A percentile compares a stretch with the other conserved stretches of the same genome.
These are phyloP conservation scores for Turritopsis dohrnii DNA, from an alignment of 30 jellyfish, hydroid and myxozoan genomes.

Conservation along the genomic window DNA sequence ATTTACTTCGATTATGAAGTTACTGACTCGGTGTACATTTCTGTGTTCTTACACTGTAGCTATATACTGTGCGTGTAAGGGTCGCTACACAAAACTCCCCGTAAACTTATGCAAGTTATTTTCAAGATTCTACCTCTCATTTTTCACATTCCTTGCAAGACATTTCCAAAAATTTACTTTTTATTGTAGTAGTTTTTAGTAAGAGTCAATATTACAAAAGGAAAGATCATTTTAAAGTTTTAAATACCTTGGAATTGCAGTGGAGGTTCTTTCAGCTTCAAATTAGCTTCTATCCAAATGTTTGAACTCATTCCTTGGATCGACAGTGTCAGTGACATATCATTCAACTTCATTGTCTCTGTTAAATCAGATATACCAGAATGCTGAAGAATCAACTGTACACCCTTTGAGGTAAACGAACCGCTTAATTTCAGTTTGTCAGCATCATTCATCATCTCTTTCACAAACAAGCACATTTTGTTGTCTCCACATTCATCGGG, in stretches of 20 bases:
- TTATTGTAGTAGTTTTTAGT: too few relatives aligned
- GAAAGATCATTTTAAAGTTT: too few relatives aligned
- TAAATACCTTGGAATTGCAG: constrained; percentile 47
- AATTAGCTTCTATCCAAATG: constrained; percentile 41
- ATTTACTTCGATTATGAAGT: too few relatives aligned
- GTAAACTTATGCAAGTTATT: too few relatives aligned
- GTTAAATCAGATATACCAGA: constrained; percentile 45
- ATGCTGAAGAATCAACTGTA: constrained; percentile 42
- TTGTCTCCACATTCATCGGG: constrained; percentile 77
- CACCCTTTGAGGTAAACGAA: constrained; percentile 45
- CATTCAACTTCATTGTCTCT: constrained; percentile 31
- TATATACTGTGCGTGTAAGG: too few relatives aligned
- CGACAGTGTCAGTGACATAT: constrained; percentile 33
- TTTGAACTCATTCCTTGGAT: constrained; percentile 45
- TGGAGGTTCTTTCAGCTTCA: constrained; percentile 39
- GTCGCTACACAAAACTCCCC: too few relatives aligned
- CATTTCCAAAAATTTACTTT: too few relatives aligned
- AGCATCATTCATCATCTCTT: constrained; percentile 42
- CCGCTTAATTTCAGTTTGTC: constrained; percentile 50
- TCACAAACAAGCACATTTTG: constrained; percentile 51
- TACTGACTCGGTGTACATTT: too few relatives aligned
- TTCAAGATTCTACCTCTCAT: too few relatives aligned
- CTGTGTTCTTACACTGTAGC: too few relatives aligned
- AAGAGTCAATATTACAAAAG: too few relatives aligned
- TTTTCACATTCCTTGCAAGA: too few relatives aligned